These are phyloP conservation scores for Rynchops niger DNA, from an alignment of 2,113 vertebrate species.

Conservation along the genomic window DNA sequence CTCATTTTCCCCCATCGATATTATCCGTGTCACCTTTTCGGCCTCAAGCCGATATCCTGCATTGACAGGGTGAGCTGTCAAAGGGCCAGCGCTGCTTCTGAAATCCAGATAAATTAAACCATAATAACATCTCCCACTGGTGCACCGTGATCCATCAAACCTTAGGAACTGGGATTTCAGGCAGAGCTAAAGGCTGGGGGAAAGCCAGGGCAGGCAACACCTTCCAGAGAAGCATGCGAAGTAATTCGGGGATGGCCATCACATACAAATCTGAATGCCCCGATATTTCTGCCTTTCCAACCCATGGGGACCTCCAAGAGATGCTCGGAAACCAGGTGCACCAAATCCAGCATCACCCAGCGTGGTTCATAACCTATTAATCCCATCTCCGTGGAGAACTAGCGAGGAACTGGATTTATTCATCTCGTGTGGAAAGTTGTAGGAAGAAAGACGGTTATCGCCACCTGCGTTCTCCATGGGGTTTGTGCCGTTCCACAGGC, in stretches of 20 bases:
- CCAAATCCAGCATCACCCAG: not conserved
- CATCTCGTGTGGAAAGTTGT: accelerated
- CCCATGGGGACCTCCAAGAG: not conserved
- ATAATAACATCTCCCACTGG: not conserved
- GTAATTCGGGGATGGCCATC: not conserved
- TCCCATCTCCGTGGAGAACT: not conserved
- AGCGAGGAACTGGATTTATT: not conserved
- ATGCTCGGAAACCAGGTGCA: not conserved
- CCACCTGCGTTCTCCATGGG: not conserved
- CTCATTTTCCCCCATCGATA: not conserved
- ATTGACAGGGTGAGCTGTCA: not conserved
- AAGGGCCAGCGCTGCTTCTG: not conserved
- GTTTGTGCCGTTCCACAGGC: not conserved
- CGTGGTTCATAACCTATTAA: accelerated
- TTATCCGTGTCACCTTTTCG: not conserved
- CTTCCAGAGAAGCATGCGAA: not conserved
- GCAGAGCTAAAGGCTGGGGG: not conserved
- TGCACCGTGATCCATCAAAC: not conserved
- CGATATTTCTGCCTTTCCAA: not conserved
- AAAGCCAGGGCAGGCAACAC: not conserved
- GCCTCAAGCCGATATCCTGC: not conserved
- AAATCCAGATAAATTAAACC: not conserved
- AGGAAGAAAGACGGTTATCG: not conserved
- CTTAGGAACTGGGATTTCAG: not conserved
- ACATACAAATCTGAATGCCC: not conserved